phyloP scores from a whole-genome alignment of 2,797 vertebrate genomes.

The Karalla daura region DNA sequence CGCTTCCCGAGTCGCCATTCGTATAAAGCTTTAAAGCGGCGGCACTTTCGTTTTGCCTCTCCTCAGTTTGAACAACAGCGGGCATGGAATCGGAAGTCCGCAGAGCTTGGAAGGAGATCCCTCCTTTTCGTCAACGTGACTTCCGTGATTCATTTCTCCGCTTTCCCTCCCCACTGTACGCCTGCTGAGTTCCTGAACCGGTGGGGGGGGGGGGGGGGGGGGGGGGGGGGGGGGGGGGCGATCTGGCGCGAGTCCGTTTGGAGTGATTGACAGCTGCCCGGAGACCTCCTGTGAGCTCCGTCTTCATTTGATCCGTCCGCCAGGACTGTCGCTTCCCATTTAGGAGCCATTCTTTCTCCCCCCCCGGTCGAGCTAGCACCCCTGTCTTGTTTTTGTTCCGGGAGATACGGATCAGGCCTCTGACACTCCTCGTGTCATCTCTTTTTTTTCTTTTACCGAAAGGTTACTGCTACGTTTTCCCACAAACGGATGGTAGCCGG shows the following conservation, averaged over 20 bases:
- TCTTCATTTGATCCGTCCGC: slow-evolving; percentile 63
- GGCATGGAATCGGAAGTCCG: background rate
- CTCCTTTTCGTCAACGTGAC: background rate
- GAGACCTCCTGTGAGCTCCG: slow-evolving; percentile 44
- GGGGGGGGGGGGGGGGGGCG: too few species aligned
- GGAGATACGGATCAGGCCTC: background rate
- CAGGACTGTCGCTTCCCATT: slow-evolving; percentile 67
- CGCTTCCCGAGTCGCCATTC: too few species aligned
- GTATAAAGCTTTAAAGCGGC: too few species aligned
- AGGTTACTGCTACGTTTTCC: slow-evolving; percentile 11
- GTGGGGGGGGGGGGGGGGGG: too few species aligned
- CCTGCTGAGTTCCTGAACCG: too few species aligned
- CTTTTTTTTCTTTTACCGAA: slow-evolving; percentile 15
- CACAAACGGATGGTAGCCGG: background rate
- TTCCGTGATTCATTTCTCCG: too few species aligned
- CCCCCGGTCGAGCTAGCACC: background rate
- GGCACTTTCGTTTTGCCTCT: background rate
- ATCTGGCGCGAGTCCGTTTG: slow-evolving; percentile 33
- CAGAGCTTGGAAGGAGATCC: background rate
- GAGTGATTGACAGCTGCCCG: slow-evolving; percentile 62
- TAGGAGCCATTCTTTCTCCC: slow-evolving; percentile 35
- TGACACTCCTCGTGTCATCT: background rate
- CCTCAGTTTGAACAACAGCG: background rate
- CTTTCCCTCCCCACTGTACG: too few species aligned
- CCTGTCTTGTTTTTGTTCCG: slow-evolving; percentile 30